A percentile compares a stretch with the other conserved stretches of the same genome.
phyloP scores from a whole-genome alignment of 2,797 vertebrate genomes.

The Microctenopoma stevenorrisi region DNA sequence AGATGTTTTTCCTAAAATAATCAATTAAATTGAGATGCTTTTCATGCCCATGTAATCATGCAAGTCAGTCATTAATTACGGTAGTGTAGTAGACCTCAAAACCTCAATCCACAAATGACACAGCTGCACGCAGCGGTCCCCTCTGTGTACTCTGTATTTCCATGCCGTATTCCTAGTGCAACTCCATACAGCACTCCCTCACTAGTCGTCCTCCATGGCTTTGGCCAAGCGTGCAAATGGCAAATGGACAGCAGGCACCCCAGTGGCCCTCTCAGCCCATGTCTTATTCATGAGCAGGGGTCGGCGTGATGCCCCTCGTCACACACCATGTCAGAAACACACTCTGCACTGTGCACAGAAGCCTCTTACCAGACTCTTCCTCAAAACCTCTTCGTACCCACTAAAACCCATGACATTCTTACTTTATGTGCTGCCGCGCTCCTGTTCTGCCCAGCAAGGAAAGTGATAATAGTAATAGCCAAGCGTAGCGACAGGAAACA shows the following conservation, averaged over 20 bases:
- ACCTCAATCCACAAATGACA: constrained; percentile 58
- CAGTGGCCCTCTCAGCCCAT: constrained; percentile 67
- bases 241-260: constrained; percentile 77
- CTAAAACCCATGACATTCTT: constrained; percentile 78
- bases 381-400: constrained; percentile 51
- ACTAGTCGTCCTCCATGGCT: constrained; percentile 71
- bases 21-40: constrained; percentile 51
- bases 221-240: constrained; percentile 83
- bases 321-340: constrained; percentile 76
- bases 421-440: constrained; percentile 62
- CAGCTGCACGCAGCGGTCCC: constrained; percentile 51
- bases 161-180: constrained; percentile 52
- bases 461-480: constrained; percentile 73
- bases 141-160: constrained; percentile 56
- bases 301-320: constrained; percentile 68
- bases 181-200: constrained; percentile 59
- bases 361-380: constrained; percentile 50
- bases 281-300: constrained; percentile 83
- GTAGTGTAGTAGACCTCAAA: constrained; percentile 58
- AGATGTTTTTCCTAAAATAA: constrained; percentile 58
- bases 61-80: constrained; percentile 63
- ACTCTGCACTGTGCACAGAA: constrained; percentile 54
- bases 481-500: constrained; percentile 56
- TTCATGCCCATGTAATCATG: constrained; percentile 55
- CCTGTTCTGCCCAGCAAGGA: constrained; percentile 56